These are phyloP conservation scores for Patagioenas fasciata DNA, from an alignment of 2,113 vertebrate genomes.

Conservation along the genomic window DNA sequence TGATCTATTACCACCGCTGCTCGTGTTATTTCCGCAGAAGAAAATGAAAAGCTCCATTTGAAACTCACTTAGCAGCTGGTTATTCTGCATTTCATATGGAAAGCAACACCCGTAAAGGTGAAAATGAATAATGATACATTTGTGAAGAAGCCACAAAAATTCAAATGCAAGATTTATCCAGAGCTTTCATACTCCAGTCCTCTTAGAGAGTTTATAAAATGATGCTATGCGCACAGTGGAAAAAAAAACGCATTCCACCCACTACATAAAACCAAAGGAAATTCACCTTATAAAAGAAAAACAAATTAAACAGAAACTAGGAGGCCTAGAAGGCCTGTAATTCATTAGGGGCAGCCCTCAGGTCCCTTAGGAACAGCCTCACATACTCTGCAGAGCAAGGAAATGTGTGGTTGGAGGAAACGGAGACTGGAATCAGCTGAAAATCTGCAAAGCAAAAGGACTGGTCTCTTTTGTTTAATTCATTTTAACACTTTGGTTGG, in stretches of 20 bases:
- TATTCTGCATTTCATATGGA: constrained; percentile 59
- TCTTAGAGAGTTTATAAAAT: constrained; percentile 52
- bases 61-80: constrained; percentile 65
- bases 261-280: constrained; percentile 8
- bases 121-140: constrained; percentile 57
- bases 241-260: neutral
- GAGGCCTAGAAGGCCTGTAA: neutral
- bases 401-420: neutral
- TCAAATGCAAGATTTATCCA: constrained; percentile 57
- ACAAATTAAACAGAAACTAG: neutral
- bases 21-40: constrained; percentile 47
- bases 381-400: neutral
- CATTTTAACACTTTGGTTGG: rapidly evolving
- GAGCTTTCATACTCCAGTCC: constrained; percentile 40
- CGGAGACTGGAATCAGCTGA: neutral
- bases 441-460: neutral
- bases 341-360: neutral
- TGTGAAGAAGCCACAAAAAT: constrained; percentile 67
- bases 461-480: neutral
- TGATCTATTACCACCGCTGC: constrained; percentile 52
- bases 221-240: neutral
- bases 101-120: constrained; percentile 54
- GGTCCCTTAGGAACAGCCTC: neutral
- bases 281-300: neutral
- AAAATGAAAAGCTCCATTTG: constrained; percentile 69